Evolutionary conservation across 37 sponge, comb jelly and placozoan genomes (phyloP), one percentile per base, ranked within the genome.

Genomic region (Aphrocallistes beatrix): DNA sequence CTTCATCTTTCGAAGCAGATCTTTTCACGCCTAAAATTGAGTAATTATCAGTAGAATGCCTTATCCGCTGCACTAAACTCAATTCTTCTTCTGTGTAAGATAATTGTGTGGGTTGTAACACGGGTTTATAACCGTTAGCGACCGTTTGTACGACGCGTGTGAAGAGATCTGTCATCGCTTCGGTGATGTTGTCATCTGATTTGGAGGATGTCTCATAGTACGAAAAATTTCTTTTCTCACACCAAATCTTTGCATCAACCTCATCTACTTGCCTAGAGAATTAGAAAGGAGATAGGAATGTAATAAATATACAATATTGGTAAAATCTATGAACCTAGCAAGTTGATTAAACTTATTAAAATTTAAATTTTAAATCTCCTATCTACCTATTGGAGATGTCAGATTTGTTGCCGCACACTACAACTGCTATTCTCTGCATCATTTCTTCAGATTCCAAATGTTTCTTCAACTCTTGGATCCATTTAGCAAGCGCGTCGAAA

Each of bases 151-250:
- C 75, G 10, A 60, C 75, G 10, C 75, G 25, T 8, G 75, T 60
- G 75, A 60, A 60, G 3, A 60, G 75, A 60, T 3, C 21, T 28
- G n/a, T 60, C 75, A 60, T 60, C n/a, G 75, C 75, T 50, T 97
- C 93, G 0, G 45, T 36, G 8, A 97, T 88, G 49, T 90, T 90
- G 0, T 89, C 50, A 9, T 90, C 93, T 38, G 89, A 82, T 32
- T 86, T 86, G 10, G 95, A 93, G 36, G 98, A 97, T 36, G 95
- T 91, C 42, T 97, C 98, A 81, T 91, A 93, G 81, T 94, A 94
- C 17, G 51, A 84, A 50, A 91, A 97, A 0, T 95, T 93, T 87
- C 90, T 88, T 21, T 90, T 86, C 83, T 97, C 93, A 39, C 93
- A 93, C 93, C 93, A 97, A 1, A 91, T 49, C 48, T 85, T 69